Evolutionary conservation across 2,888 invertebrate species (phyloP), one percentile per base, ranked within the genome.

Genomic region (Chorisops tibialis): DNA sequence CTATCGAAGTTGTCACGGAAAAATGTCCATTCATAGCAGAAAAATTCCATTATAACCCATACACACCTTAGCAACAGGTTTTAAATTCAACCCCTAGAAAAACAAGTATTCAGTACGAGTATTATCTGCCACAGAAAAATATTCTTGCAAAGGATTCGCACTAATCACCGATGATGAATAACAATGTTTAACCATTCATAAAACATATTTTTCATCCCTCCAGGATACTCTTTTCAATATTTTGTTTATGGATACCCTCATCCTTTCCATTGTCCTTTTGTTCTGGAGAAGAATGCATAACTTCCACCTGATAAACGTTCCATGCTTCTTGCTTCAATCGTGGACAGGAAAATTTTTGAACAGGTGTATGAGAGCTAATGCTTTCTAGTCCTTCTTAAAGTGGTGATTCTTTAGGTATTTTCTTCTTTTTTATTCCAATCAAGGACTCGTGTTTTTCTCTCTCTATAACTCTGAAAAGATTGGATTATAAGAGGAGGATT

Each of bases 241-340:
- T 43, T 35, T 56, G 24, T 56, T 56, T 56, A 43, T 45, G 56
- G 45, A 24, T 45, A 16, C 35, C 18, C 43, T 56, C 56, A 56
- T 56, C 22, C 43, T 30, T n/a, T 45, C 56, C 35, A 56, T 56
- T 21, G 56, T 56, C 56, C 56, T 56, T 18, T 56, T 56, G 56
- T 56, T 43, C 41, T 12, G 30, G 19, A 18, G 7, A 18, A 24
- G 19, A 56, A 56, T 45, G 56, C 56, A 56, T 45, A 56, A 43
- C 56, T 56, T 56, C 56, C 43, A 45, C 56, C 43, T 43, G 56
- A 43, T 45, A 45, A 30, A n/a, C n/a, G 54, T 54, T 54, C 39
- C 54, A 54, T 24, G 54, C 22, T 51, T 51, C 24, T 51, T 51
- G 38, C 19, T 39, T 24, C 14, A 6, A 30, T 3, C 41, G 30